Conservation (phyloP, 2,113 vertebrate genomes). For the Antechinus flavipes region DNA sequence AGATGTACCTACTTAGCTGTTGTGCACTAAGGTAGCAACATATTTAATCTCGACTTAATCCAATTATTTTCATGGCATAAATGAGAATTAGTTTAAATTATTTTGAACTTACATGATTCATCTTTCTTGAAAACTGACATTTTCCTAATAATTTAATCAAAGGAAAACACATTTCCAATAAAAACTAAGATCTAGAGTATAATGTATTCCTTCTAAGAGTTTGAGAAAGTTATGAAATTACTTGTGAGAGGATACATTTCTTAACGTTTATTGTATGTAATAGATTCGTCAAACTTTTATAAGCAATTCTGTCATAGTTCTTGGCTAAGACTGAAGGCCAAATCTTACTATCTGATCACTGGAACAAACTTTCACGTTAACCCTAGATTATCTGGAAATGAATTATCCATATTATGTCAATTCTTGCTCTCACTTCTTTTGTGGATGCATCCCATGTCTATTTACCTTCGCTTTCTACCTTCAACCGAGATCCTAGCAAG, state of each 20-base stretch:
- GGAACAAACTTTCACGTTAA: not conserved
- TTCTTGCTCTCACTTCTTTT: not conserved
- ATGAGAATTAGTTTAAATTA: not conserved
- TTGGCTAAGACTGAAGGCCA: not conserved
- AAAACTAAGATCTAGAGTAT: not conserved
- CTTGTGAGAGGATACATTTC: not conserved
- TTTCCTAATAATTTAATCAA: not conserved
- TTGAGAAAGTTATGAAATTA: not conserved
- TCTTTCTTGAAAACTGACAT: not conserved
- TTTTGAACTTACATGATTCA: slow-evolving; percentile 6
- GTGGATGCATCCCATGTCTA: not conserved
- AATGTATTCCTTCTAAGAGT: not conserved
- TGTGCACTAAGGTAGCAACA: not conserved
- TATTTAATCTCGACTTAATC: not conserved
- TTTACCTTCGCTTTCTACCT: not conserved
- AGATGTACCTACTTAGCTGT: not conserved
- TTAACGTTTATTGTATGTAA: no score
- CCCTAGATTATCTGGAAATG: not conserved
- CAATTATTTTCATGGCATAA: not conserved
- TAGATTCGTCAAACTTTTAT: not conserved
- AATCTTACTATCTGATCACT: not conserved
- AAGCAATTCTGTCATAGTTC: not conserved
- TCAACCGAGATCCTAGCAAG: not conserved
- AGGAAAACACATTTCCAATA: slow-evolving; percentile 2
- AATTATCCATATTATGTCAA: not conserved